Evolutionary conservation across 2,797 vertebrate species (phyloP).

Genomic region (Smutsia temminckii): DNA sequence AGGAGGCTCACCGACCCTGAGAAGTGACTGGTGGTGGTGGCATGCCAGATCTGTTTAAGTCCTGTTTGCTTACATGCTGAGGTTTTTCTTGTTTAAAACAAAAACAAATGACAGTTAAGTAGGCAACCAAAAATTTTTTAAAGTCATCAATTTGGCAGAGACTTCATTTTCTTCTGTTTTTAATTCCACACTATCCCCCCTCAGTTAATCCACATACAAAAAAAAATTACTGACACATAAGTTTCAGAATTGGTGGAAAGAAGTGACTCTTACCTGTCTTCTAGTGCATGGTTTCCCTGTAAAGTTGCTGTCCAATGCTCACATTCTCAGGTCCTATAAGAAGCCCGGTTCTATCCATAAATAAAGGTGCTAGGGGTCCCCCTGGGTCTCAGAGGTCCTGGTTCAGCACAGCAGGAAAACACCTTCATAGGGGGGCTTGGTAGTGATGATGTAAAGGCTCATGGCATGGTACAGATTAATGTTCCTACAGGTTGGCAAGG

Average conservation of each 20-base stretch:
- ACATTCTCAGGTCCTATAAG: background rate
- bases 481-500: background rate
- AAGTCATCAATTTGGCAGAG: background rate
- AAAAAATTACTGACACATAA: background rate
- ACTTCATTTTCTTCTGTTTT: constrained; percentile 34
- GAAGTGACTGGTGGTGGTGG: too few relatives aligned
- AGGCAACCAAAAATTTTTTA: background rate
- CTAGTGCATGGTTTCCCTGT: background rate
- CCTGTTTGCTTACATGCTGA: background rate
- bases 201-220: background rate
- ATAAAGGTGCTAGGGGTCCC: background rate
- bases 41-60: background rate
- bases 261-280: background rate
- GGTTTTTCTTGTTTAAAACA: constrained; percentile 31
- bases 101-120: constrained; percentile 32
- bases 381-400: background rate
- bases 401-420: background rate
- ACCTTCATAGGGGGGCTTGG: background rate
- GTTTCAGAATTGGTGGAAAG: background rate
- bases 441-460: background rate
- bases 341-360: background rate
- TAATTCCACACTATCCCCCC: background rate
- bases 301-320: background rate
- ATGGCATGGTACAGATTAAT: background rate
- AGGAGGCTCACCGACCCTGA: too few relatives aligned